Conservation (phyloP, 2,797 vertebrate genomes). For the Pelodytes ibericus region DNA sequence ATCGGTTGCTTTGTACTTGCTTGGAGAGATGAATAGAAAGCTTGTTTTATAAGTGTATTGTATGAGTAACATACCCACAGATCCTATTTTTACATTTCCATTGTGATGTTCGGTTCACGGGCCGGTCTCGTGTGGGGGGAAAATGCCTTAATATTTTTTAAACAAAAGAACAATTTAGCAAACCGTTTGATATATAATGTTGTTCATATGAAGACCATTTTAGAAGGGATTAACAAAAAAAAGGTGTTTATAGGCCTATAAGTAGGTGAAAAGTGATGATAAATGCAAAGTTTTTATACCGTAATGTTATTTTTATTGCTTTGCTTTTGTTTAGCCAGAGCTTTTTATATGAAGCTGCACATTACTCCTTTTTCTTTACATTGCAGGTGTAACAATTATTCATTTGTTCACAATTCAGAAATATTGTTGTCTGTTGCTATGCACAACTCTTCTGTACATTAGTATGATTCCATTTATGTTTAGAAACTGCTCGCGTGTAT, state of each 20-base stretch:
- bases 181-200: not conserved
- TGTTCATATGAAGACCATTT: not conserved
- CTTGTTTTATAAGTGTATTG: conserved; percentile 81
- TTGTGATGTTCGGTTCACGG: conserved; percentile 77
- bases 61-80: conserved; percentile 75
- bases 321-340: too few relatives aligned
- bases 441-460: too few relatives aligned
- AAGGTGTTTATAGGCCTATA: not conserved
- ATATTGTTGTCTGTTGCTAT: too few relatives aligned
- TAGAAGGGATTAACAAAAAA: not conserved
- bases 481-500: too few relatives aligned
- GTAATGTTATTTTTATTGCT: not conserved
- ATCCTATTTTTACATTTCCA: conserved; percentile 64
- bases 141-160: not conserved
- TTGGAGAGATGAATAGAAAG: conserved; percentile 73
- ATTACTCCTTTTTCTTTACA: not conserved
- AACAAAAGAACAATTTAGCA: conserved; percentile 12
- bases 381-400: too few relatives aligned
- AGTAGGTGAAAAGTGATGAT: conserved; percentile 61
- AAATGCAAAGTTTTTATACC: conserved; percentile 7
- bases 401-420: too few relatives aligned
- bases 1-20: conserved; percentile 87
- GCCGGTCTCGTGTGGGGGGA: conserved; percentile 84
- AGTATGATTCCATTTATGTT: too few relatives aligned
- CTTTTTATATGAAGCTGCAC: not conserved